Evolutionary conservation across 2,888 invertebrate genomes (phyloP).

Genomic region (Unio delphinus): DNA sequence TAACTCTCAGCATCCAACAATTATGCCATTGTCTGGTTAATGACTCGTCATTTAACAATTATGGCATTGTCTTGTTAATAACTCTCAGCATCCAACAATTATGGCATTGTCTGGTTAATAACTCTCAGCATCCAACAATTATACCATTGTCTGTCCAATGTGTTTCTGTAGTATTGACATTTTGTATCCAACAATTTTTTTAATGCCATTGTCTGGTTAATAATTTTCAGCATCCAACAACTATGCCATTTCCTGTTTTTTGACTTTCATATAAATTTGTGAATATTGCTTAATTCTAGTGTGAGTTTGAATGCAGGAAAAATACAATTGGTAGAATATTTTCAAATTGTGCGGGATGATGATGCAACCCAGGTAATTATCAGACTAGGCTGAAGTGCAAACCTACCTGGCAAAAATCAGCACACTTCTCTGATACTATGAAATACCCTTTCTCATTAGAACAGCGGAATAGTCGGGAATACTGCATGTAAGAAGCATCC

Average conservation of each 20-base stretch:
- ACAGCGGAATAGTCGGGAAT: slow-evolving; percentile 94
- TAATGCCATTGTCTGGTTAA: too few relatives aligned
- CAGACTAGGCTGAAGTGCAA: not conserved
- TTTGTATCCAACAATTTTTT: too few relatives aligned
- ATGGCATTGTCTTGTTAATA: not conserved
- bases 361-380: too few relatives aligned
- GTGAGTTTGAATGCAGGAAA: not conserved
- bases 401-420: slow-evolving; percentile 93
- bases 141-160: not conserved
- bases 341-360: too few relatives aligned
- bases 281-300: too few relatives aligned
- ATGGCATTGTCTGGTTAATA: not conserved
- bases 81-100: not conserved
- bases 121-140: not conserved
- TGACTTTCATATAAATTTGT: too few relatives aligned
- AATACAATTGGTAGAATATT: not conserved
- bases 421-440: slow-evolving; percentile 98
- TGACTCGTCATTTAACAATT: not conserved
- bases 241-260: too few relatives aligned
- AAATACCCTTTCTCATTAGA: slow-evolving; percentile 99
- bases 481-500: slow-evolving; percentile 92
- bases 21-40: too few relatives aligned
- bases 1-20: too few relatives aligned
- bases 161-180: too few relatives aligned
- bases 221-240: too few relatives aligned